phyloP scores from a whole-genome alignment of 2,888 invertebrate species.

The Mythimna ferrago region DNA sequence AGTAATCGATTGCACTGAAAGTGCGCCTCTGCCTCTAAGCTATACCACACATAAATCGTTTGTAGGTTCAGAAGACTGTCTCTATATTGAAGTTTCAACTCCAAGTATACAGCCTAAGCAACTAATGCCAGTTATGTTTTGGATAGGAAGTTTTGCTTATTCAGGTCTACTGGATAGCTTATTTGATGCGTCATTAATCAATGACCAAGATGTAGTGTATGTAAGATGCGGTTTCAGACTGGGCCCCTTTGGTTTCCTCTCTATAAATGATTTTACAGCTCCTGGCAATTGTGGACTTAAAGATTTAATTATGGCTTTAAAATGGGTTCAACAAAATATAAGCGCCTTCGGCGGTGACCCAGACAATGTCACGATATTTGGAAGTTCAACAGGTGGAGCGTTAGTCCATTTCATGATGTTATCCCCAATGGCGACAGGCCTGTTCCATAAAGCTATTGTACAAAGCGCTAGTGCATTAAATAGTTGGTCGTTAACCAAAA shows the following conservation, averaged over 20 bases:
- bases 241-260: slow-evolving; percentile 87
- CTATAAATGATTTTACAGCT: slow-evolving; percentile 82
- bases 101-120: slow-evolving; percentile 77
- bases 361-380: slow-evolving; percentile 87
- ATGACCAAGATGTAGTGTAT: slow-evolving; percentile 79
- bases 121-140: slow-evolving; percentile 88
- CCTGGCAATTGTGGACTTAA: slow-evolving; percentile 87
- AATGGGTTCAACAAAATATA: slow-evolving; percentile 86
- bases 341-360: slow-evolving; percentile 85
- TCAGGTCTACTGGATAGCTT: slow-evolving; percentile 72
- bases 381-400: slow-evolving; percentile 86
- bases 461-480: slow-evolving; percentile 86
- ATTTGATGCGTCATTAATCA: slow-evolving; percentile 81
- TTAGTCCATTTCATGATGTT: slow-evolving; percentile 86
- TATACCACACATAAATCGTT: slow-evolving; percentile 44
- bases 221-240: slow-evolving; percentile 86
- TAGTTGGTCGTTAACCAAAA: slow-evolving; percentile 82
- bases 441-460: slow-evolving; percentile 86
- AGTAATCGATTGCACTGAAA: slow-evolving; percentile 78
- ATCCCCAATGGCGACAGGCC: slow-evolving; percentile 85
- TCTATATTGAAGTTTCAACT: slow-evolving; percentile 83
- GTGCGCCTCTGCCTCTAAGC: slow-evolving; percentile 68
- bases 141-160: slow-evolving; percentile 85
- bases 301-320: slow-evolving; percentile 84
- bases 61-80: slow-evolving; percentile 85